Conservation (phyloP, 1,140 invertebrate genomes). For the Eumeta japonica region DNA sequence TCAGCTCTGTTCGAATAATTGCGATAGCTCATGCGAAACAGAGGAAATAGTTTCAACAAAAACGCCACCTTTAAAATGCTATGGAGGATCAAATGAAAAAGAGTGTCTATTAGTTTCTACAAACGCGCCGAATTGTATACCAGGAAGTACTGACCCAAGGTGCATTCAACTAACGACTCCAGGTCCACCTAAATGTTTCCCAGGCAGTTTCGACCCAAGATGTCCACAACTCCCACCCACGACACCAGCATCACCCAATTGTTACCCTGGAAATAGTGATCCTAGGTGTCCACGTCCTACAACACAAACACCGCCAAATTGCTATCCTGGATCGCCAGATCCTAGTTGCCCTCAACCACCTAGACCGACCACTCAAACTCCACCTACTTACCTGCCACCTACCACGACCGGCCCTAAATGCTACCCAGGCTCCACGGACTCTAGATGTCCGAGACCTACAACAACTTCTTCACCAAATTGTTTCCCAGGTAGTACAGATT, state of each 20-base stretch:
- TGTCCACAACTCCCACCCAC: slow-evolving; percentile 33
- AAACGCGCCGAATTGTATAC: slow-evolving; percentile 30
- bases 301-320: slow-evolving; percentile 10
- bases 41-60: slow-evolving; percentile 29
- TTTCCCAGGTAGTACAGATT: slow-evolving; percentile 29
- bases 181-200: slow-evolving; percentile 34
- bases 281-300: slow-evolving; percentile 28
- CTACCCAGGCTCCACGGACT: slow-evolving; percentile 32
- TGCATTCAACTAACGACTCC: slow-evolving; percentile 27
- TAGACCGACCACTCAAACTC: slow-evolving; percentile 21
- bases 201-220: slow-evolving; percentile 40
- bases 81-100: too few species aligned
- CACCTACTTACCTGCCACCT: slow-evolving; percentile 18
- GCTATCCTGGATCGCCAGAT: slow-evolving; percentile 35
- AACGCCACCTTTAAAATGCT: slow-evolving; percentile 17
- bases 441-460: slow-evolving; percentile 18
- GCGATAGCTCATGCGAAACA: slow-evolving; percentile 35
- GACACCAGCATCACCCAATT: slow-evolving; percentile 19
- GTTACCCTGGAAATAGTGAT: slow-evolving; percentile 32
- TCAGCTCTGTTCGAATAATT: slow-evolving; percentile 45
- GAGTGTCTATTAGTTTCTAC: slow-evolving; percentile 2
- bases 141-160: slow-evolving; percentile 31
- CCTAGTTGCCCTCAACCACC: slow-evolving; percentile 26
- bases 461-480: slow-evolving; percentile 9
- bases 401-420: slow-evolving; percentile 9